Percentiles rank a stretch among this genome's conserved stretches.
phyloP scores from a whole-genome alignment of 2,888 invertebrate genomes.

The Monochamus alternatus region DNA sequence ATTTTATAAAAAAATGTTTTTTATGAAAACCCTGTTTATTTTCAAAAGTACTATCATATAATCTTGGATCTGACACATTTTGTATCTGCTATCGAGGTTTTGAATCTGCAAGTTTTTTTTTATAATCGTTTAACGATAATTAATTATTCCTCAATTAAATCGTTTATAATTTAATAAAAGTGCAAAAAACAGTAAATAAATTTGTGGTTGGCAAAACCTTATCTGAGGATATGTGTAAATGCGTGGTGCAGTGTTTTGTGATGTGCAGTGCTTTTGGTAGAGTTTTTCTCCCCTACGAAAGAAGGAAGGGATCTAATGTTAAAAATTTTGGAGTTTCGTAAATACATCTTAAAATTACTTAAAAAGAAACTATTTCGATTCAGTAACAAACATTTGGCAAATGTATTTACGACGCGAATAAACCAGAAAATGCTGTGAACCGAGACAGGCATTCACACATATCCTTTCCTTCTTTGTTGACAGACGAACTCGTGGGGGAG shows the following conservation, averaged over 20 bases:
- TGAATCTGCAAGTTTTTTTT: too few relatives aligned
- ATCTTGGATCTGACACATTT: too few relatives aligned
- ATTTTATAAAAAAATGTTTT: too few relatives aligned
- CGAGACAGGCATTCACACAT: slow-evolving; percentile 61
- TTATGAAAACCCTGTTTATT: too few relatives aligned
- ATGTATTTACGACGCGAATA: slow-evolving; percentile 39
- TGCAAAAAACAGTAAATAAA: slow-evolving; percentile 20
- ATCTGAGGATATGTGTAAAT: slow-evolving; percentile 63
- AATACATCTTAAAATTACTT: slow-evolving; percentile 15
- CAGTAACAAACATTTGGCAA: too few relatives aligned
- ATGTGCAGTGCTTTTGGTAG: slow-evolving; percentile 43
- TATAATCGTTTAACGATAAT: too few relatives aligned
- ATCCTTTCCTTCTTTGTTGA: slow-evolving; percentile 82
- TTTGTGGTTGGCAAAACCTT: slow-evolving; percentile 15
- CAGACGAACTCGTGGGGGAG: slow-evolving; percentile 75
- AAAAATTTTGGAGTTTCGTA: slow-evolving; percentile 21
- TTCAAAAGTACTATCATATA: too few relatives aligned
- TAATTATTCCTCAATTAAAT: too few relatives aligned
- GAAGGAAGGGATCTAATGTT: slow-evolving; percentile 63
- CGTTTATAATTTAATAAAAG: not conserved
- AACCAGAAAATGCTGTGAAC: slow-evolving; percentile 49
- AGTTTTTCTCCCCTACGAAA: slow-evolving; percentile 58
- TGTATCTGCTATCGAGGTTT: too few relatives aligned
- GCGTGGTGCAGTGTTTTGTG: slow-evolving; percentile 58
- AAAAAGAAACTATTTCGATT: too few relatives aligned